Percentiles rank a stretch among this genome's conserved stretches.
Conservation (phyloP, 2,113 vertebrate species). For the Psilopogon haemacephalus region DNA sequence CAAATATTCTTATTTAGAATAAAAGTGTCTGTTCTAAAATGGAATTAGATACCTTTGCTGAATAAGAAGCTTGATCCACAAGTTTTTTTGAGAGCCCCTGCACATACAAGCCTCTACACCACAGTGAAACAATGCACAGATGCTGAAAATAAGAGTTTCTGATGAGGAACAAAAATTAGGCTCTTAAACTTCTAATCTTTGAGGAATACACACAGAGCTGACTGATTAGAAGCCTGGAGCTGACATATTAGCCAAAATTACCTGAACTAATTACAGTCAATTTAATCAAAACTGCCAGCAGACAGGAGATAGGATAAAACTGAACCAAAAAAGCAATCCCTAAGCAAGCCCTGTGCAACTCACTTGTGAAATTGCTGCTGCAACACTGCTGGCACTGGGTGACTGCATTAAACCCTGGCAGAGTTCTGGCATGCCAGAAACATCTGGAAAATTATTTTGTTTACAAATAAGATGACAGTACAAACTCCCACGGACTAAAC, state of each 20-base stretch:
- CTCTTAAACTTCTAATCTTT: neutral
- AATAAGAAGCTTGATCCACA: neutral
- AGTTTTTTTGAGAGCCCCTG: neutral
- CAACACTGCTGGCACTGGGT: neutral
- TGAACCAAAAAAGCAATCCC: neutral
- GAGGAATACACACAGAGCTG: neutral
- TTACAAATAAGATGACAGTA: neutral
- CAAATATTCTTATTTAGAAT: neutral
- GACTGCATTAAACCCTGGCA: neutral
- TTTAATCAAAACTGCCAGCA: neutral
- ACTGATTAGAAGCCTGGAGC: neutral
- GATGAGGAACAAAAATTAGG: neutral
- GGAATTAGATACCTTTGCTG: neutral
- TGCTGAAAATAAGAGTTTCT: neutral
- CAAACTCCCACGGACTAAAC: neutral
- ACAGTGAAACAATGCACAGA: neutral
- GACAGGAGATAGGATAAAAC: neutral
- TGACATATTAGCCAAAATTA: neutral
- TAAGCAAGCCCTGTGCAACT: neutral
- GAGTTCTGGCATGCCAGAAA: neutral
- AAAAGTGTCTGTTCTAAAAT: neutral
- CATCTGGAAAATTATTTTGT: neutral
- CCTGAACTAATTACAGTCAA: neutral
- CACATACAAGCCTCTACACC: neutral
- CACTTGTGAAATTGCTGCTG: neutral